Evolutionary conservation across 1,140 invertebrate genomes (phyloP).

Genomic region (Thalassaphorura encarpata): DNA sequence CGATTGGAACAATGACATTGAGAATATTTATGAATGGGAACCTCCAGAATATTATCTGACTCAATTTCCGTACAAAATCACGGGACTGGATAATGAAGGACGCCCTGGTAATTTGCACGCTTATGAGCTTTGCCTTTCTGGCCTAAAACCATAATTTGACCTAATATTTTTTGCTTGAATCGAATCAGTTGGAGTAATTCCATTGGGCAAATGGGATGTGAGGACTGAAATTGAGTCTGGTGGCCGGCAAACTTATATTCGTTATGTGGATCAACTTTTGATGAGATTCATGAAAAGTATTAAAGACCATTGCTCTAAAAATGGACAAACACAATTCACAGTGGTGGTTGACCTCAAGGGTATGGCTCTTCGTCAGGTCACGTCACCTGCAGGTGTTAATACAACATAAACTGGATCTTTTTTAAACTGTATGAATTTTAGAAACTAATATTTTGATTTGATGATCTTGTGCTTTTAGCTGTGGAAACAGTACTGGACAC

Average conservation of each 20-base stretch:
- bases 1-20: not conserved
- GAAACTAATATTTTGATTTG: not conserved
- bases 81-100: conserved; percentile 9
- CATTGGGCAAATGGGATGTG: conserved; percentile 4
- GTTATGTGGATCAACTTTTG: conserved; percentile 2
- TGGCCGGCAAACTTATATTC: not conserved
- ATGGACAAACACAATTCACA: not conserved
- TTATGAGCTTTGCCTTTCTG: too few relatives aligned
- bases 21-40: conserved; percentile 2
- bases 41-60: not conserved
- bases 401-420: not conserved
- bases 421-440: not conserved
- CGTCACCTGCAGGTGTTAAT: not conserved
- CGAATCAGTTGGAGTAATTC: not conserved
- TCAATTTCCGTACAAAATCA: not conserved
- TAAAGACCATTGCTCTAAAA: not conserved
- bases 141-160: not conserved
- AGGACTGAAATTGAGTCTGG: not conserved
- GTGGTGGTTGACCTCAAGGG: conserved; percentile 5
- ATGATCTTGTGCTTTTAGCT: not conserved
- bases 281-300: not conserved
- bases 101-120: conserved; percentile 3
- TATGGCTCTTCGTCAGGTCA: not conserved
- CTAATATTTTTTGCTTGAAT: not conserved
- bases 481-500: conserved; percentile 1